Percentiles rank a stretch among this genome's conserved stretches.
phyloP scores from a whole-genome alignment of 2,888 invertebrate genomes.

The Drosophila formosana region DNA sequence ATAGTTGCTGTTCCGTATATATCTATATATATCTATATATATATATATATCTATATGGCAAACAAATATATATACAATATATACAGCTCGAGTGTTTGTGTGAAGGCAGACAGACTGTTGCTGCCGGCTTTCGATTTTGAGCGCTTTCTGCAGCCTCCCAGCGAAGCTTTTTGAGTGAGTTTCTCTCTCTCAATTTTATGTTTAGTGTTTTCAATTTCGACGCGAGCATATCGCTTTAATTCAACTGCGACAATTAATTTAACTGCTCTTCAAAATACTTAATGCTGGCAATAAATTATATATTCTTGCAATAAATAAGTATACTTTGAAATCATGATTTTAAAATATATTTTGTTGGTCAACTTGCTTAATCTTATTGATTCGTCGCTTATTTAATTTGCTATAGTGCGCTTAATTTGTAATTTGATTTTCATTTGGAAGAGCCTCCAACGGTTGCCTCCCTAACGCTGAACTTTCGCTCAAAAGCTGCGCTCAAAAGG shows the following conservation, averaged over 20 bases:
- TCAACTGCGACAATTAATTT: background rate
- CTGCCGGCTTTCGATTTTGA: slow-evolving; percentile 75
- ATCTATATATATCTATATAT: too few species aligned
- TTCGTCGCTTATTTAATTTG: background rate
- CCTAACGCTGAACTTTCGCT: slow-evolving; percentile 34
- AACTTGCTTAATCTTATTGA: too few species aligned
- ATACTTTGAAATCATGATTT: too few species aligned
- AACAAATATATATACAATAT: slow-evolving; percentile 14
- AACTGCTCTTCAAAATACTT: background rate
- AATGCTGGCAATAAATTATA: too few species aligned
- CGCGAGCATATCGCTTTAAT: slow-evolving; percentile 12
- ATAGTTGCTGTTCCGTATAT: slow-evolving; percentile 55
- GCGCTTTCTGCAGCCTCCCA: slow-evolving; percentile 23
- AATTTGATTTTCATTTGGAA: background rate
- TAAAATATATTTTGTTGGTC: too few species aligned
- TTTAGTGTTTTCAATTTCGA: slow-evolving; percentile 16
- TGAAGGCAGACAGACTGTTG: slow-evolving; percentile 68
- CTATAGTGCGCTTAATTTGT: background rate
- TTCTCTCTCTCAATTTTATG: background rate
- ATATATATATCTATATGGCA: slow-evolving; percentile 47
- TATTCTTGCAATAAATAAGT: too few species aligned
- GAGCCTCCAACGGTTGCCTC: background rate
- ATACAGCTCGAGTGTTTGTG: background rate
- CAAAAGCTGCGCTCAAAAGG: slow-evolving; percentile 46
- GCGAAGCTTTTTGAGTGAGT: slow-evolving; percentile 58